These are phyloP conservation scores for Pseudomyrmex flavicornis DNA, from an alignment of 1,140 invertebrate genomes.

Conservation along the genomic window DNA sequence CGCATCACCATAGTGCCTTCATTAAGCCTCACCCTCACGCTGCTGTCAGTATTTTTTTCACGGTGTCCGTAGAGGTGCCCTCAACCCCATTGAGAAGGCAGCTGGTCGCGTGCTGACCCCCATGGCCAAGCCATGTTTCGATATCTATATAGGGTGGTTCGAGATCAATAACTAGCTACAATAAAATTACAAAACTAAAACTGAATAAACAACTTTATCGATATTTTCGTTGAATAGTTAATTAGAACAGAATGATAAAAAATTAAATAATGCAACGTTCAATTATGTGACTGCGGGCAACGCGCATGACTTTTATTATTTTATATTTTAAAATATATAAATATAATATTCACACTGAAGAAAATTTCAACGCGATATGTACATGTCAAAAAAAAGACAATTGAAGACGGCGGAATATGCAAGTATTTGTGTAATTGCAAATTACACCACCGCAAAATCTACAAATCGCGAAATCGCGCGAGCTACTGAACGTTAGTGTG, in stretches of 20 bases:
- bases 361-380: no score
- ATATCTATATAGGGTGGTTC: conserved; percentile 58
- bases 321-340: no score
- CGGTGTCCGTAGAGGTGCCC: conserved; percentile 39
- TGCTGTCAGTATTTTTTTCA: conserved; percentile 66
- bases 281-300: no score
- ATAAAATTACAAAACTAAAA: conserved; percentile 1
- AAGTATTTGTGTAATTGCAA: background rate
- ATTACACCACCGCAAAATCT: background rate
- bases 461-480: conserved; percentile 6
- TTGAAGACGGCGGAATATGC: no score
- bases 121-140: conserved; percentile 61
- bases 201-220: background rate
- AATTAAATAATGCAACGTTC: no score
- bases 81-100: conserved; percentile 71
- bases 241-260: no score
- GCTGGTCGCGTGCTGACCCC: conserved; percentile 81
- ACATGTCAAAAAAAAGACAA: no score
- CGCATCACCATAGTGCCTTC: conserved; percentile 52
- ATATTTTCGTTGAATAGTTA: no score
- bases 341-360: no score
- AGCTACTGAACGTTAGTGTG: conserved; percentile 42
- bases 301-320: no score
- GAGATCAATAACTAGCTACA: conserved; percentile 12
- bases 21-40: conserved; percentile 57